These are phyloP conservation scores for Chrysopa pallens DNA, from an alignment of 1,140 invertebrate genomes.

Conservation along the genomic window DNA sequence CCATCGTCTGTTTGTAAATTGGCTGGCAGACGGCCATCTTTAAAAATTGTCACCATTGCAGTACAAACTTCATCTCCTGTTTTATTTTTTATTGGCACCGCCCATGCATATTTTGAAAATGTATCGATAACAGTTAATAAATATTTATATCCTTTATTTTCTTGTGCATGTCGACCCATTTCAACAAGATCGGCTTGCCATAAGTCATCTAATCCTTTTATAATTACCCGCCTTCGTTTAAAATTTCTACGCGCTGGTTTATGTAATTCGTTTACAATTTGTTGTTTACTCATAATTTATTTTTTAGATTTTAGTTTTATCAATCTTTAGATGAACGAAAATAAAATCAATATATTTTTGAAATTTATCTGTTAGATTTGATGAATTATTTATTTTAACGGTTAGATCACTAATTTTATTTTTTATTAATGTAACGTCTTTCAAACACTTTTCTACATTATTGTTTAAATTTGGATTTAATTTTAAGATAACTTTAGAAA, in stretches of 20 bases:
- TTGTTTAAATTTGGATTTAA: too few species aligned
- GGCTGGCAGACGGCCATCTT: slow-evolving; percentile 12
- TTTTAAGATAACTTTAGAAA: too few species aligned
- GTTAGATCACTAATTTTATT: too few species aligned
- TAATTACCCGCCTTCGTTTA: slow-evolving; percentile 12
- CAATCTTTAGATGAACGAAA: too few species aligned
- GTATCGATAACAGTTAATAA: slow-evolving; percentile 25
- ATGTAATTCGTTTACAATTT: slow-evolving; percentile 14
- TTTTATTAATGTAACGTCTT: too few species aligned
- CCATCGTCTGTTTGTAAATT: slow-evolving; percentile 23
- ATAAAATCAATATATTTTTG: too few species aligned
- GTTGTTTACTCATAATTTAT: slow-evolving; percentile 8
- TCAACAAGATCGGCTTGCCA: slow-evolving; percentile 20
- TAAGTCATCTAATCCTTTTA: slow-evolving; percentile 16
- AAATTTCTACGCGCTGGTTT: slow-evolving; percentile 15
- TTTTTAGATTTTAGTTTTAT: too few species aligned
- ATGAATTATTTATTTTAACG: too few species aligned
- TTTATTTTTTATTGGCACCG: slow-evolving; percentile 24
- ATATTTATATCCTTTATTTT: slow-evolving; percentile 22
- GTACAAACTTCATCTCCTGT: slow-evolving; percentile 11
- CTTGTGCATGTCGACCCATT: slow-evolving; percentile 12
- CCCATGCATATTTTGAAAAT: slow-evolving; percentile 25
- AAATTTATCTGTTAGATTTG: too few species aligned
- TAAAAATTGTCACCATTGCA: slow-evolving; percentile 14
- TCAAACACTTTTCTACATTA: too few species aligned